A percentile compares a stretch with the other conserved stretches of the same genome.
phyloP scores from a whole-genome alignment of 2,113 vertebrate genomes.

The Bos taurus region ARS-UCD2.0 NC_037334.1:104018501-104019000 shows the following conservation, averaged over 20 bases:
- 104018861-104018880: conserved; percentile 58
- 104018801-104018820: conserved; percentile 65
- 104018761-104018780: background rate
- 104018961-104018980: conserved; percentile 69
- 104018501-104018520: background rate
- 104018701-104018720: background rate
- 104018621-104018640: background rate
- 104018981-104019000: conserved; percentile 79
- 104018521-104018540: background rate
- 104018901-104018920: conserved; percentile 64
- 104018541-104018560: background rate
- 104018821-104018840: conserved; percentile 56
- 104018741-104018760: conserved; percentile 50
- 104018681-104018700: background rate
- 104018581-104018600: background rate
- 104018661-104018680: background rate
- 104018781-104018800: conserved; percentile 61
- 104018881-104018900: conserved; percentile 23
- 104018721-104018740: background rate
- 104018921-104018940: conserved; percentile 72
- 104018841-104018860: conserved; percentile 31
- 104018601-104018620: background rate
- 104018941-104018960: conserved; percentile 78
- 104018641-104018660: background rate
- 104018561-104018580: background rate